A percentile compares a stretch with the other conserved stretches of the same genome.
phyloP scores from a whole-genome alignment of 1,140 invertebrate species.

The Brachionus paranguensis region DNA sequence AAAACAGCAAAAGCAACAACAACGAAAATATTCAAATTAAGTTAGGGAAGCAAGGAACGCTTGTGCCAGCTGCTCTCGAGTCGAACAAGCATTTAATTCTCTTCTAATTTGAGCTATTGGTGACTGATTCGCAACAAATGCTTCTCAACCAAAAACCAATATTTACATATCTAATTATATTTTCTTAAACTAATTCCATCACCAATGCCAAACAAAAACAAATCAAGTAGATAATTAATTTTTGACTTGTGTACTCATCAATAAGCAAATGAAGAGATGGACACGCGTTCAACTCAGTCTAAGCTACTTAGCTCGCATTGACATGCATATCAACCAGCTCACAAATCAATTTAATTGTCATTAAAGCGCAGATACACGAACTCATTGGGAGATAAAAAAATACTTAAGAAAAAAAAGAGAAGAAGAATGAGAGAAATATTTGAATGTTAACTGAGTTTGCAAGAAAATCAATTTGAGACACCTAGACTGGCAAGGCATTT shows the following conservation, averaged over 20 bases:
- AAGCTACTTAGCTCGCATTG: not conserved
- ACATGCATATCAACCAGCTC: conserved; percentile 1
- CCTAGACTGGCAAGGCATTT: not conserved
- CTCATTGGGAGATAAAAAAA: conserved; percentile 10
- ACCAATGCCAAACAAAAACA: not conserved
- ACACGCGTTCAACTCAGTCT: not conserved
- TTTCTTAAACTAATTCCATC: not conserved
- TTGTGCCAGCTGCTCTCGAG: not conserved
- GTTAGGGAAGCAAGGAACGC: not conserved
- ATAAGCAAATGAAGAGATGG: conserved; percentile 25
- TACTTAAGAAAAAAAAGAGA: not conserved
- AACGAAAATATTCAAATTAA: not conserved
- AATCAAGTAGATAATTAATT: conserved; percentile 25
- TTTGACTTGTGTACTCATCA: conserved; percentile 28
- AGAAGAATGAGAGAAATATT: not conserved
- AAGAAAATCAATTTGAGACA: not conserved
- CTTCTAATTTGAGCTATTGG: not conserved
- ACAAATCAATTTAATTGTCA: conserved; percentile 37
- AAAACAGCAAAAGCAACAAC: not conserved
- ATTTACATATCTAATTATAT: conserved; percentile 3
- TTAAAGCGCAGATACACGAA: conserved; percentile 27
- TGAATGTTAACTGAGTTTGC: not conserved
- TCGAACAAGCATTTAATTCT: not conserved
- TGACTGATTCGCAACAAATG: not conserved
- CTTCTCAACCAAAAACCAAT: not conserved